Evolutionary conservation across 2,113 vertebrate species (phyloP).

Genomic region (Sinocyclocheilus maitianheensis): DNA sequence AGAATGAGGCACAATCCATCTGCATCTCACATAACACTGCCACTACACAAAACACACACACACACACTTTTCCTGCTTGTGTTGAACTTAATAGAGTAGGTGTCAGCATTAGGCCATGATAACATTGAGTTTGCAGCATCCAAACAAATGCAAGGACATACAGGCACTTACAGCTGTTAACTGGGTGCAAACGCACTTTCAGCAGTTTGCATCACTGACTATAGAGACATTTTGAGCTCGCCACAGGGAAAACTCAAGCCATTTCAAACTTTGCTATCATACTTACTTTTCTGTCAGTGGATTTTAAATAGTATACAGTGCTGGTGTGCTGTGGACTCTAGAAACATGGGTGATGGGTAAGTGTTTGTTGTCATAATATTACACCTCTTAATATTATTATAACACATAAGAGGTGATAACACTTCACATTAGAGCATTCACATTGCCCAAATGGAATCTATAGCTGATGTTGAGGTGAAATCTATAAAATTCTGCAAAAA

Average conservation of each 20-base stretch:
- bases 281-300: background rate
- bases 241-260: conserved; percentile 11
- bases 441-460: background rate
- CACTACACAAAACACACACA: background rate
- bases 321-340: background rate
- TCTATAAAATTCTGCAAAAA: background rate
- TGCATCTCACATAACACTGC: conserved; percentile 4
- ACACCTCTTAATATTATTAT: background rate
- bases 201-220: background rate
- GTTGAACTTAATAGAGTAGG: background rate
- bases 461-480: background rate
- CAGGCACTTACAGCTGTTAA: background rate
- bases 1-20: conserved; percentile 4
- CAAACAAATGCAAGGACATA: background rate
- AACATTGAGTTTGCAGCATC: background rate
- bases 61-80: background rate
- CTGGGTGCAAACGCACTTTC: conserved; percentile 19
- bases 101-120: conserved; percentile 7
- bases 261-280: conserved; percentile 2
- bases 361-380: conserved; percentile 7
- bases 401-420: background rate
- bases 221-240: background rate
- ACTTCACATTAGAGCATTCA: background rate
- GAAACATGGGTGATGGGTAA: background rate
- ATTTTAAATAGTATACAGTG: background rate